Evolutionary conservation across 1,140 invertebrate species (phyloP), one percentile per base, ranked within the genome.

Genomic region (Drusus annulatus): DNA sequence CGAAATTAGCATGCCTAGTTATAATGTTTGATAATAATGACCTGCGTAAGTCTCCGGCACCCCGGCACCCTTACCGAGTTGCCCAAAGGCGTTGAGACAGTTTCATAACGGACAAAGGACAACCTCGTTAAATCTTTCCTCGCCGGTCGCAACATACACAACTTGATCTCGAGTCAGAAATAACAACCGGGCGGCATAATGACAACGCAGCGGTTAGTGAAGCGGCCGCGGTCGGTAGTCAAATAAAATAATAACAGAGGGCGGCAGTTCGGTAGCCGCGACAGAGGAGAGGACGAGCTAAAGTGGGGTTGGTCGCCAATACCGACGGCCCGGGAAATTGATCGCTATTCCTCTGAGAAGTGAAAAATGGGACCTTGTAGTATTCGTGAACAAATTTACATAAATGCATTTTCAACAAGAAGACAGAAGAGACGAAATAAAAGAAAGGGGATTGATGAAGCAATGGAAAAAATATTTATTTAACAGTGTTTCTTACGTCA

Each of bases 321-420:
- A 31, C n/a, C 51, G 31, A 69, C 45, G 45, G 65, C 13, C 7
- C 65, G 65, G 65, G 65, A 69, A 63, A 69, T 69, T 45, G 36
- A 69, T 25, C 36, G n/a, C 7, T 36, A 69, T 69, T 69, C 65
- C 50, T 69, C 7, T 6, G 13, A 7, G 45, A 31, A 7, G 28
- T 51, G 65, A 69, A 17, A 69, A 69, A 69, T 69, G 36, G 65
- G 3, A 7, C 7, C 45, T 25, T 25, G n/a, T n/a, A 13, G n/a
- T 17, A n/a, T 17, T 54, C 2, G 54, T 6, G 54, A 56, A 17
- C 3, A 19, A 56, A 56, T 21, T 8, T 7, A 21, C 19, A 56
- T 13, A n/a, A 17, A 17, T 56, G 19, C 0, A 1, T 56, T 56
- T 21, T 7, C 19, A 19, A 6, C 36, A 45, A 45, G 8, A 8